Conservation (phyloP, 2,797 vertebrate genomes). For the Microctenopoma stevenorrisi region DNA sequence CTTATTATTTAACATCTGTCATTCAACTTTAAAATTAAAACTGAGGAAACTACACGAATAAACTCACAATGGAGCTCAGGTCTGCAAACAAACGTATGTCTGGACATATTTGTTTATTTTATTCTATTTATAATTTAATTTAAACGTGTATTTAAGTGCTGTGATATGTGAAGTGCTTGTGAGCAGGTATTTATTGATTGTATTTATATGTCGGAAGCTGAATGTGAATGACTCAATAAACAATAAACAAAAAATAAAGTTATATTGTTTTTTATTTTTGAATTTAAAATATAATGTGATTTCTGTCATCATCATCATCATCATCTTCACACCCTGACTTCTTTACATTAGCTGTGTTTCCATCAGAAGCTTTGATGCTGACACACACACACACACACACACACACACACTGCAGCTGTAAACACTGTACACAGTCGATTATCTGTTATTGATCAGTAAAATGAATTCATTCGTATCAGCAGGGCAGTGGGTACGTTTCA, state of each 20-base stretch:
- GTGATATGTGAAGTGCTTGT: conserved; percentile 20
- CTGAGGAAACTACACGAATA: conserved; percentile 18
- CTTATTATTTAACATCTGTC: background rate
- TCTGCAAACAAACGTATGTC: background rate
- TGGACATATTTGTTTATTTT: background rate
- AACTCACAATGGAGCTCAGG: conserved; percentile 1
- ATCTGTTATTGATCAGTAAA: conserved; percentile 12
- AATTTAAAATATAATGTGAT: conserved; percentile 83
- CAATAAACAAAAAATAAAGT: conserved; percentile 30
- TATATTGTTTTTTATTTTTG: conserved; percentile 70
- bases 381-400: conserved; percentile 32
- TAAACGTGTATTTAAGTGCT: conserved; percentile 64
- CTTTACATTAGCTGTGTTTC: conserved; percentile 16
- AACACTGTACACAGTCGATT: conserved; percentile 45
- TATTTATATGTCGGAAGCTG: conserved; percentile 52
- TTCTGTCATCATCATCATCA: conserved; percentile 74
- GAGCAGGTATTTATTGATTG: conserved; percentile 54
- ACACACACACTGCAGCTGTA: conserved; percentile 37
- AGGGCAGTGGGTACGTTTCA: too few relatives aligned
- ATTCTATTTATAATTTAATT: conserved; percentile 64
- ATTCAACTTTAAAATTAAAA: background rate
- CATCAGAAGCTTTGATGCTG: too few relatives aligned
- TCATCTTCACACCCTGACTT: conserved; percentile 46
- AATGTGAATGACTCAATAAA: conserved; percentile 43
- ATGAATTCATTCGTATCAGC: background rate